Conservation (phyloP, 1,140 invertebrate species). For the Aethina tumida region DNA sequence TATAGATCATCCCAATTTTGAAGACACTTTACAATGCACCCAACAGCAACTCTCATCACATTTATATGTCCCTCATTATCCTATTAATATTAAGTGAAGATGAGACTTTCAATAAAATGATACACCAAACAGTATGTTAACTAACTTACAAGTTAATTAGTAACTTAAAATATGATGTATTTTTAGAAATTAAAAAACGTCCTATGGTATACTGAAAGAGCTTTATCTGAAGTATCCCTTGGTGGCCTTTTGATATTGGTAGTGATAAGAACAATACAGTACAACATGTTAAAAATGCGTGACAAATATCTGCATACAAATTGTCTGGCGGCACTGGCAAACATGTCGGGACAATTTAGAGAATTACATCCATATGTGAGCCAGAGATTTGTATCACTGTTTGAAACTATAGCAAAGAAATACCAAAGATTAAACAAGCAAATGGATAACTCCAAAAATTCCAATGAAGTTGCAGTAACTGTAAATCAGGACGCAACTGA, state of each 20-base stretch:
- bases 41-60: conserved; percentile 90
- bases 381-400: conserved; percentile 81
- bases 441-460: conserved; percentile 30
- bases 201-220: conserved; percentile 85
- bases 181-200: conserved; percentile 76
- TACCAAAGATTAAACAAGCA: conserved; percentile 36
- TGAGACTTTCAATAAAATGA: conserved; percentile 85
- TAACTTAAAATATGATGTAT: conserved; percentile 8
- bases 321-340: conserved; percentile 93
- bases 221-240: conserved; percentile 82
- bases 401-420: conserved; percentile 78
- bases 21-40: conserved; percentile 88
- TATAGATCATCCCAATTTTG: conserved; percentile 84
- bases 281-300: conserved; percentile 94
- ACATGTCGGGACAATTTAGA: conserved; percentile 94
- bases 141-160: neutral
- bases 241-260: conserved; percentile 94
- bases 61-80: conserved; percentile 98
- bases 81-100: conserved; percentile 95
- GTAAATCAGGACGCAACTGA: conserved; percentile 28
- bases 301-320: conserved; percentile 96
- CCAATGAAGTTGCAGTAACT: conserved; percentile 32
- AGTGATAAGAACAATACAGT: conserved; percentile 92
- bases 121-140: conserved; percentile 77
- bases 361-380: conserved; percentile 93